Conservation (phyloP, 2,113 vertebrate species). For the Arizona elegans region DNA sequence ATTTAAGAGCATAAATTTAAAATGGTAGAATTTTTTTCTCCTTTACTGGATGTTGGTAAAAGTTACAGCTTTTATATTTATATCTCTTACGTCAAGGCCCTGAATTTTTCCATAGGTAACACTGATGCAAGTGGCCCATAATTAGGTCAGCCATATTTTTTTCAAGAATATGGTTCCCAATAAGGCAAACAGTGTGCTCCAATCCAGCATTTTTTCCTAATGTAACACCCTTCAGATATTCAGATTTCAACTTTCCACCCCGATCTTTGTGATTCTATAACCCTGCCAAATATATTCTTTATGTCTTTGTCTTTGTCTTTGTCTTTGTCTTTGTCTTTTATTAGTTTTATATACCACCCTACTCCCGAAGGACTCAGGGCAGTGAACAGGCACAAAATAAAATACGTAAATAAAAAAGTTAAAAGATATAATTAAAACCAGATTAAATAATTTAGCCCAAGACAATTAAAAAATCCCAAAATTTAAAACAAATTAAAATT, state of each 20-base stretch:
- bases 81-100: not conserved
- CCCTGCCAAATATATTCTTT: not conserved
- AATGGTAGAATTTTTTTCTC: not conserved
- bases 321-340: too few relatives aligned
- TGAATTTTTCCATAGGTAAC: not conserved
- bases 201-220: not conserved
- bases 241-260: not conserved
- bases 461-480: too few relatives aligned
- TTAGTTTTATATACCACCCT: too few relatives aligned
- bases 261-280: not conserved
- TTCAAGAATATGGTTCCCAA: not conserved
- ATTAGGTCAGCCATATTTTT: not conserved
- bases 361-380: too few relatives aligned
- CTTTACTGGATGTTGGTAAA: not conserved
- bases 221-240: not conserved
- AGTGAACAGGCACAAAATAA: too few relatives aligned
- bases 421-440: too few relatives aligned
- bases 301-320: too few relatives aligned
- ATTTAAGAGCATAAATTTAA: not conserved
- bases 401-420: too few relatives aligned
- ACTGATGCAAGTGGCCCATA: not conserved
- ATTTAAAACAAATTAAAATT: too few relatives aligned
- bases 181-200: not conserved
- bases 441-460: too few relatives aligned
- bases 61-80: not conserved